Conservation (phyloP, 2,797 vertebrate genomes). For the Muscicapa striata region DNA sequence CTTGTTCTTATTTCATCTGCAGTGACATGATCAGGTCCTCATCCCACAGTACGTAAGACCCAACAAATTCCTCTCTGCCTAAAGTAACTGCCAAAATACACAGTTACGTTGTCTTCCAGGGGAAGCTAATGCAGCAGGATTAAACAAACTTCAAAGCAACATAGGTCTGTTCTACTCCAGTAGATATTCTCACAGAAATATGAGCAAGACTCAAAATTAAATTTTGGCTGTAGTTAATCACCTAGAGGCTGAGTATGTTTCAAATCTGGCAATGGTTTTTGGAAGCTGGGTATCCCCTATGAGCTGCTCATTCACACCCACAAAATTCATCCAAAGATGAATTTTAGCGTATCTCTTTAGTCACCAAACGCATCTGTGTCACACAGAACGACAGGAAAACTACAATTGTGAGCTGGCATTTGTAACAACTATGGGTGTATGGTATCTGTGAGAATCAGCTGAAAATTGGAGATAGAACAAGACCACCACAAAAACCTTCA, state of each 20-base stretch:
- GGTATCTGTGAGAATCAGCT: not conserved
- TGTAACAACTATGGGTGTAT: fast-evolving
- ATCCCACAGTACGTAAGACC: not conserved
- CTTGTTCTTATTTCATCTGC: not conserved
- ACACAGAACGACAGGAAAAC: not conserved
- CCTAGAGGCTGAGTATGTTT: not conserved
- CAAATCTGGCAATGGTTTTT: not conserved
- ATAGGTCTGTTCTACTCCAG: not conserved
- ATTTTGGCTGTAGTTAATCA: not conserved
- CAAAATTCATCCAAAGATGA: not conserved
- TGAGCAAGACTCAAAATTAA: not conserved
- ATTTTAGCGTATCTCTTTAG: not conserved
- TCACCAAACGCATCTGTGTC: not conserved
- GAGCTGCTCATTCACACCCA: not conserved
- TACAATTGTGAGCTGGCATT: not conserved
- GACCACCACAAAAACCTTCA: not conserved
- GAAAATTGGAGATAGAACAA: not conserved
- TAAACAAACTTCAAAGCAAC: not conserved
- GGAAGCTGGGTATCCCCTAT: not conserved
- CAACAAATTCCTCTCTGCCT: not conserved
- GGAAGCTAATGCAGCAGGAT: not conserved
- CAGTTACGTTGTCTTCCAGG: not conserved
- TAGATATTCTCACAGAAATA: not conserved
- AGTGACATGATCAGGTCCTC: not conserved
- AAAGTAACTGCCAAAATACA: not conserved